Evolutionary conservation across 2,113 vertebrate genomes (phyloP).

Genomic region (Thinocorus orbignyianus): DNA sequence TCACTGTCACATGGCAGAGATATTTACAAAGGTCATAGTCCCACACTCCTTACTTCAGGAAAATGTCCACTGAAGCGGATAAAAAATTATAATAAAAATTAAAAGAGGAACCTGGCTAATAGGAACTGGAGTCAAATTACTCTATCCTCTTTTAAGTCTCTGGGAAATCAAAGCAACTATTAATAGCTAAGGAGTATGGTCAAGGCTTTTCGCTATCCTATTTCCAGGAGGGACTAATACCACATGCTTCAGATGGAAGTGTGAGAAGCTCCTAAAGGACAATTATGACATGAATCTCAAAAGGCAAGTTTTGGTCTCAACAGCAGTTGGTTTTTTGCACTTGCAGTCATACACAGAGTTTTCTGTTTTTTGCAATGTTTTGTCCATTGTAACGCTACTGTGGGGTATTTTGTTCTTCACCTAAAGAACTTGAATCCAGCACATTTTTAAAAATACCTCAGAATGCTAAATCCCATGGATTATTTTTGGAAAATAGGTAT

Average conservation of each 20-base stretch:
- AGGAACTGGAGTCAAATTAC: neutral
- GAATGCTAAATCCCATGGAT: neutral
- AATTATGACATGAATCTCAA: neutral
- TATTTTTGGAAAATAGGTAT: neutral
- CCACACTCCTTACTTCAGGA: neutral
- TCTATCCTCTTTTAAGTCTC: neutral
- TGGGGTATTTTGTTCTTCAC: neutral
- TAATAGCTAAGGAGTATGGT: neutral
- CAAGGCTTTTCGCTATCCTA: neutral
- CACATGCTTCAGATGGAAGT: neutral
- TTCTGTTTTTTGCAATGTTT: neutral
- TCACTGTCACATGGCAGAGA: neutral
- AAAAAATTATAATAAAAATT: neutral
- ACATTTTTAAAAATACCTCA: neutral
- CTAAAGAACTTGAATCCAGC: neutral
- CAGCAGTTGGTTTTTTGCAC: neutral
- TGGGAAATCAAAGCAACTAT: conserved; percentile 10
- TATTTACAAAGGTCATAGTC: conserved; percentile 10
- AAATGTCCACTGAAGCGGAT: neutral
- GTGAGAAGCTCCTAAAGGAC: neutral
- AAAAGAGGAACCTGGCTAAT: neutral
- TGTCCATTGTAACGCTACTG: neutral
- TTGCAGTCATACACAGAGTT: neutral
- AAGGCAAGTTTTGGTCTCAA: neutral
- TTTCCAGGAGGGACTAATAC: neutral